Conservation (phyloP, 2,797 vertebrate genomes). For the Arctocebus calabarensis region DNA sequence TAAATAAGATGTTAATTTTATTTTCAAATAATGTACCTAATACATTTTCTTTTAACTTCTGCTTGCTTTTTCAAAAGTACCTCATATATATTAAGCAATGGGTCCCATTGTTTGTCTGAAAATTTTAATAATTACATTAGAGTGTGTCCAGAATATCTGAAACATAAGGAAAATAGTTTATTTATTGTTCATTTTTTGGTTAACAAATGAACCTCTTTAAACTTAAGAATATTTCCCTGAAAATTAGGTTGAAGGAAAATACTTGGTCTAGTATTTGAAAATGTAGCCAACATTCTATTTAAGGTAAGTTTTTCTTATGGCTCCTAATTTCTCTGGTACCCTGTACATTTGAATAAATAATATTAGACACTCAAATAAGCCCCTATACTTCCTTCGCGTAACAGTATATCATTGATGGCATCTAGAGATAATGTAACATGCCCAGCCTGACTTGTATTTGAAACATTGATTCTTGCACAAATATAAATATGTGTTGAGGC, state of each 20-base stretch:
- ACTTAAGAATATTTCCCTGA: constrained; percentile 34
- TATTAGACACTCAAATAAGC: neutral
- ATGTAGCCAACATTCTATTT: neutral
- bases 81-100: constrained; percentile 14
- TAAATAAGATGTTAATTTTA: neutral
- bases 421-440: neutral
- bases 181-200: constrained; percentile 18
- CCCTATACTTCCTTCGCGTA: neutral
- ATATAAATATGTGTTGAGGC: constrained; percentile 41
- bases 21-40: constrained; percentile 11
- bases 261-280: constrained; percentile 47
- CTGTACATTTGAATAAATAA: neutral
- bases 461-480: constrained; percentile 35
- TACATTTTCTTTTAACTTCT: neutral
- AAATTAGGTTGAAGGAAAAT: constrained; percentile 1
- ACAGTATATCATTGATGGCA: neutral
- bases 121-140: neutral
- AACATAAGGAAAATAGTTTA: constrained; percentile 9
- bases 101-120: neutral
- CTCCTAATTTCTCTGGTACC: neutral
- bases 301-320: neutral
- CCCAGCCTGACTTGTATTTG: neutral
- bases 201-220: constrained; percentile 50
- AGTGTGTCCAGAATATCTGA: constrained; percentile 22
- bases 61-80: constrained; percentile 11